phyloP scores from a whole-genome alignment of 2,113 vertebrate species.

The Lates calcarifer region DNA sequence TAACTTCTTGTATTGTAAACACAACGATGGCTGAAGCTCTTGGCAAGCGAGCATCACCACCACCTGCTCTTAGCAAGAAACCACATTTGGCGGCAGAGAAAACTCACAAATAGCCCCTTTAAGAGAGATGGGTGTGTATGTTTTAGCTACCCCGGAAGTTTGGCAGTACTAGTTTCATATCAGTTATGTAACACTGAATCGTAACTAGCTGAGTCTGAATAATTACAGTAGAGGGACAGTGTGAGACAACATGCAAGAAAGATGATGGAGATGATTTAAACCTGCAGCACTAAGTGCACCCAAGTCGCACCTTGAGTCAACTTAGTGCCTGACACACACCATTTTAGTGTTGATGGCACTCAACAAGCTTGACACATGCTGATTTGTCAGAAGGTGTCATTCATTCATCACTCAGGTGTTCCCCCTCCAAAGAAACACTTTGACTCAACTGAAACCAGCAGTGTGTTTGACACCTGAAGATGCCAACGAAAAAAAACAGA shows the following conservation, averaged over 20 bases:
- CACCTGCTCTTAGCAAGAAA: too few relatives aligned
- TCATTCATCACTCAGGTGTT: slow-evolving; percentile 31
- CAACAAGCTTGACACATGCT: slow-evolving; percentile 22
- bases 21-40: too few relatives aligned
- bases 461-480: background rate
- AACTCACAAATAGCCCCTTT: too few relatives aligned
- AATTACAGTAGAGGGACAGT: slow-evolving; percentile 17
- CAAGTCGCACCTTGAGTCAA: background rate
- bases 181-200: slow-evolving; percentile 45
- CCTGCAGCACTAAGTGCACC: background rate
- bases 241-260: slow-evolving; percentile 3
- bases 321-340: slow-evolving; percentile 6
- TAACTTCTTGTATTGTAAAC: too few relatives aligned
- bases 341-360: slow-evolving; percentile 23
- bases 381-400: slow-evolving; percentile 18
- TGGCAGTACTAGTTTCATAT: slow-evolving; percentile 7
- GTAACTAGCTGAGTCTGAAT: slow-evolving; percentile 26
- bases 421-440: slow-evolving; percentile 14
- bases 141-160: slow-evolving; percentile 20
- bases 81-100: too few relatives aligned
- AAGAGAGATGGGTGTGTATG: background rate
- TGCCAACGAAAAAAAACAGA: background rate
- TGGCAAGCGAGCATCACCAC: too few relatives aligned
- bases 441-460: slow-evolving; percentile 7
- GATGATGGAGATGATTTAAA: slow-evolving; percentile 26